These are phyloP conservation scores for Isurus oxyrinchus DNA, from an alignment of 2,113 vertebrate species.

Conservation along the genomic window DNA sequence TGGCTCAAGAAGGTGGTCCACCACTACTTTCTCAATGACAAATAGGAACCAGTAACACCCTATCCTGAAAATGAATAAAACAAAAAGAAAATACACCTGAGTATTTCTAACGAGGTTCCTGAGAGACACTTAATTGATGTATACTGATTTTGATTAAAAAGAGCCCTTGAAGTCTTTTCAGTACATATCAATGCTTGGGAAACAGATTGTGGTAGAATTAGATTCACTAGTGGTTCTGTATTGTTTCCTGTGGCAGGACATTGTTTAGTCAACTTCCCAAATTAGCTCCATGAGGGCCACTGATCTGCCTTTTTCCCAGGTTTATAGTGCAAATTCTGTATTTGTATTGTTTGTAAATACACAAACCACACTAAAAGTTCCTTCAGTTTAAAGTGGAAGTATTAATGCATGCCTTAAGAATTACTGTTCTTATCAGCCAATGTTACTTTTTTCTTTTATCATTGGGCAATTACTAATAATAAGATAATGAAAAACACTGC, in stretches of 20 bases:
- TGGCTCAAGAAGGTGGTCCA: neutral
- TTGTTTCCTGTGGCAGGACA: constrained; percentile 52
- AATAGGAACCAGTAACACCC: neutral
- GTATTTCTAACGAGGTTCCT: neutral
- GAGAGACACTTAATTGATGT: neutral
- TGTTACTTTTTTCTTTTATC: neutral
- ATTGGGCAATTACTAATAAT: neutral
- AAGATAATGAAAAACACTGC: neutral
- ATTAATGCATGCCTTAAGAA: neutral
- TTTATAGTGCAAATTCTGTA: constrained; percentile 47
- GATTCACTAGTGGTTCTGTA: constrained; percentile 44
- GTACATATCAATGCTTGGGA: constrained; percentile 39
- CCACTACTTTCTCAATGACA: neutral
- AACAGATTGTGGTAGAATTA: constrained; percentile 47
- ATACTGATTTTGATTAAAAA: neutral
- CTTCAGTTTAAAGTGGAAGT: constrained; percentile 1
- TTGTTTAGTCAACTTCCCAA: constrained; percentile 52
- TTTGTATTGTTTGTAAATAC: constrained; percentile 52
- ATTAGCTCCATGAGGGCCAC: constrained; percentile 51
- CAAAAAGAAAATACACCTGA: neutral
- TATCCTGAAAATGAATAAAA: neutral
- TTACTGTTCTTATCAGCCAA: neutral
- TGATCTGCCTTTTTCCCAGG: constrained; percentile 48
- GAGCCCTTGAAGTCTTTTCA: neutral
- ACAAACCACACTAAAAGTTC: neutral